Base-by-base conservation (phyloP, 2,888 invertebrate species). In the Hemicrepidius hirtus region DNA sequence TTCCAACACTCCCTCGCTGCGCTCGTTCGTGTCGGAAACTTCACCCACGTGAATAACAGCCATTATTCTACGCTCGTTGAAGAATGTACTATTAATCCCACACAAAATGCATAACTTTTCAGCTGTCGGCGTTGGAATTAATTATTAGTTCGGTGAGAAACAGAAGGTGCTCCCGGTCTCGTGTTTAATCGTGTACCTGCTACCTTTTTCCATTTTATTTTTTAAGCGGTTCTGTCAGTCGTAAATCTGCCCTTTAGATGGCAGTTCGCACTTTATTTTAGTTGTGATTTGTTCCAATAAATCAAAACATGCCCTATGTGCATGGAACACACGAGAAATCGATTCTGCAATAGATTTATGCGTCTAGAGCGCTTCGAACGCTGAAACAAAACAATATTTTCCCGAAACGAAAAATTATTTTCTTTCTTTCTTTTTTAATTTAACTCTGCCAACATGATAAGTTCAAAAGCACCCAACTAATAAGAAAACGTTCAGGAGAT, bases 251-350 rank as follows among this genome's bases (percentile, higher is more conserved):
- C 32, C n/a, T n/a, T 1, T 4, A n/a, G 53, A 16, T 53, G 53
- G 13, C 53, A 53, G 24, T 32, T 53, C 53, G 53, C 57, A 57
- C 57, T 57, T 57, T 57, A 40, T 57, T 57, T 37, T 37, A 57
- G 57, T 57, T 57, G 18, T 57, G 57, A 57, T 57, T 57, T 57
- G 35, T 20, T 28, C 18, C 32, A 13, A 57, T 57, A 57, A 57
- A 57, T 57, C 57, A 57, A 57, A 57, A 10, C 0, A 1, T 1
- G 18, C 35, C 18, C n/a, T n/a, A n/a, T n/a, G 20, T 35, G 57
- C 37, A 40, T 37, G 57, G 12, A 40, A 18, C 32, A 55, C 50
- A 21, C 50, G 13, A n/a, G n/a, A 37, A 37, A 57, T 57, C 57
- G 37, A 57, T 57, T 37, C 13, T 57, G 53, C 28, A 16, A 18